Percentiles rank a stretch among this genome's conserved stretches.
phyloP scores from a whole-genome alignment of 1,140 invertebrate species.

The Geopemphigus sp. region DNA sequence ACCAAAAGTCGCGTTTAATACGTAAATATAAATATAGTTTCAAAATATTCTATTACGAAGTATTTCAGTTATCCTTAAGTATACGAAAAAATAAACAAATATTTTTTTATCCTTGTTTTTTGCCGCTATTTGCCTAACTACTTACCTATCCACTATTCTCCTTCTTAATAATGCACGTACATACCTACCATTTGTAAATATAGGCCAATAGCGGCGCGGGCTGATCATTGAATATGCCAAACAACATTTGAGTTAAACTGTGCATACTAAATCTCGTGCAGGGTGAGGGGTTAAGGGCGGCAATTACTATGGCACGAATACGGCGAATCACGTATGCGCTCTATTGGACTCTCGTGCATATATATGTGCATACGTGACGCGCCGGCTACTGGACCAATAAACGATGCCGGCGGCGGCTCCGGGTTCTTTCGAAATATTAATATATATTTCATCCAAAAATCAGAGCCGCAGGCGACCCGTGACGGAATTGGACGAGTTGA shows the following conservation, averaged over 20 bases:
- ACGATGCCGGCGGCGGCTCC: too few species aligned
- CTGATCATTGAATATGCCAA: not conserved
- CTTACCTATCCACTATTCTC: too few species aligned
- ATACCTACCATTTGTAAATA: too few species aligned
- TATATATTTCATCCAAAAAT: too few species aligned
- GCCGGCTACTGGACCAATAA: constrained; percentile 13
- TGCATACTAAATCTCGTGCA: too few species aligned
- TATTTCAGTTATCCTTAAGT: not conserved
- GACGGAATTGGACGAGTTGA: too few species aligned
- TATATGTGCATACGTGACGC: constrained; percentile 33
- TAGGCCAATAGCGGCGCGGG: too few species aligned
- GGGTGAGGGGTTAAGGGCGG: not conserved
- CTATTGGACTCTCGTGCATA: not conserved
- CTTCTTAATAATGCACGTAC: too few species aligned
- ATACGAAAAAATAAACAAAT: not conserved
- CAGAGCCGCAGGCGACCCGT: too few species aligned
- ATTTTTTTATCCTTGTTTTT: not conserved
- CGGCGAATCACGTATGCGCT: constrained; percentile 14
- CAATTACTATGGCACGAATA: not conserved
- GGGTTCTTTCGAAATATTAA: too few species aligned
- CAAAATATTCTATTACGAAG: not conserved
- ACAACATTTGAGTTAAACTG: not conserved
- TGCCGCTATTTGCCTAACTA: not conserved
- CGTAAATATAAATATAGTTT: not conserved
- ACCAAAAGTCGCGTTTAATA: not conserved